These are phyloP conservation scores for Zhuqinia jingwanae DNA, from an alignment of 2,888 invertebrate species.

Conservation along the genomic window DNA sequence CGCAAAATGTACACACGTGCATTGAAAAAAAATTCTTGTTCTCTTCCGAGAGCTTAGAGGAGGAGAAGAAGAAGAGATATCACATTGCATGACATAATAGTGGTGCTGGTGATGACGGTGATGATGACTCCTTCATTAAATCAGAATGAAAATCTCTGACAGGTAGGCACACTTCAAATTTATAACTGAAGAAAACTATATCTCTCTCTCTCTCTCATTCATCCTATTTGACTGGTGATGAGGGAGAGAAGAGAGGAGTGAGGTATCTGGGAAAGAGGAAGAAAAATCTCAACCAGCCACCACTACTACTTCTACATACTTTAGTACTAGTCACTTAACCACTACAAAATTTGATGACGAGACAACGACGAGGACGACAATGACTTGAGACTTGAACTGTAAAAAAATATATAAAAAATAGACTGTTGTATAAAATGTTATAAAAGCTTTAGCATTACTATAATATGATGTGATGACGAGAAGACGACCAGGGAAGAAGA, in stretches of 20 bases:
- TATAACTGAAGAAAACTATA: slow-evolving; percentile 19
- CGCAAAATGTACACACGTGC: slow-evolving; percentile 41
- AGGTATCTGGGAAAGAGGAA: neutral
- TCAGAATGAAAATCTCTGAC: slow-evolving; percentile 37
- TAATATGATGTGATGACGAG: slow-evolving; percentile 41
- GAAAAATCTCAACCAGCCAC: neutral
- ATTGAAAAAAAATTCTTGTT: slow-evolving; percentile 29
- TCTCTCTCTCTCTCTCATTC: neutral
- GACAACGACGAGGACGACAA: too few relatives aligned
- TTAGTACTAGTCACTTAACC: neutral
- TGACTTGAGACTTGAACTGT: slow-evolving; percentile 29
- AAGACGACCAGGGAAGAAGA: slow-evolving; percentile 2
- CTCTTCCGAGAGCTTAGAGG: slow-evolving; percentile 11
- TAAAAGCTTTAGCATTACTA: slow-evolving; percentile 1
- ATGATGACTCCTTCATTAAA: slow-evolving; percentile 47
- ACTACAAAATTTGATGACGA: neutral
- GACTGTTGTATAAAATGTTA: slow-evolving; percentile 7
- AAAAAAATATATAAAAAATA: slow-evolving; percentile 17
- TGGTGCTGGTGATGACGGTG: slow-evolving; percentile 13
- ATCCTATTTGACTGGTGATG: neutral
- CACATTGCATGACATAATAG: slow-evolving; percentile 53
- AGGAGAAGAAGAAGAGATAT: slow-evolving; percentile 44
- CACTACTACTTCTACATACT: neutral
- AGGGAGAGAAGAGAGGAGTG: neutral
- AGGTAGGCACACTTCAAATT: slow-evolving; percentile 50